Base-by-base conservation (phyloP, 2,113 vertebrate genomes). In the Uropsilus gracilis region DNA sequence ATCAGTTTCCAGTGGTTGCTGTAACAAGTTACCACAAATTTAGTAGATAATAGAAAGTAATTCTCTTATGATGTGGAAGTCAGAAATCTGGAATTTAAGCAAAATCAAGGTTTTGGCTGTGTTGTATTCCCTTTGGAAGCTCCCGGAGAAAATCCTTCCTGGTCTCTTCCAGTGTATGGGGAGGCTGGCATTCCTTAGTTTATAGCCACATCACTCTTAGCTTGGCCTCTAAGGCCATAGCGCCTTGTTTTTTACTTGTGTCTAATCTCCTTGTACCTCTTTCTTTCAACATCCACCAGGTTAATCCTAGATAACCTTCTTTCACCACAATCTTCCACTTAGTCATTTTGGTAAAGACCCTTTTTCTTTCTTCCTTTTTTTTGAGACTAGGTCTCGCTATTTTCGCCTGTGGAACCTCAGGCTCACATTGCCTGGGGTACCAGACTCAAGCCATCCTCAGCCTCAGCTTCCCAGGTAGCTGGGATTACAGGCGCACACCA, bases 31-130 rank as follows among this genome's bases (percentile, higher is more conserved):
- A 37, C 8, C 22, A 91, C 30, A 50, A 44, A 76, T 24, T 68
- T 1, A 5, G 32, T 39, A 64, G 55, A 64, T 0, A 24, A 28
- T 24, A n/a, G 39, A 28, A 48, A 57, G 0, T 6, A 6, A 13
- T 64, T 64, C 46, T n/a, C 20, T 85, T 32, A 37, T 6, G 26
- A 12, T 72, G n/a, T 73, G 64, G 46, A 84, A 11, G 61, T 53
- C 34, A 46, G 32, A 71, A 37, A 20, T 63, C 48, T 28, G 17
- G 71, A 57, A 32, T 34, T 39, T 26, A n/a, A 8, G 13, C 46
- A 13, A 50, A 59, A 48, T 55, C 22, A 14, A 34, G n/a, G 34
- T 37, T 26, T 18, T 32, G 13, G 5, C 18, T 37, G 53, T 17
- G 34, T 26, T 28, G 5, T 32, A 26, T 2, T 37, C 50, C 4